These are phyloP conservation scores for Scaptodrosophila lebanonensis DNA, from an alignment of 1,140 invertebrate genomes.

Conservation along the genomic window DNA sequence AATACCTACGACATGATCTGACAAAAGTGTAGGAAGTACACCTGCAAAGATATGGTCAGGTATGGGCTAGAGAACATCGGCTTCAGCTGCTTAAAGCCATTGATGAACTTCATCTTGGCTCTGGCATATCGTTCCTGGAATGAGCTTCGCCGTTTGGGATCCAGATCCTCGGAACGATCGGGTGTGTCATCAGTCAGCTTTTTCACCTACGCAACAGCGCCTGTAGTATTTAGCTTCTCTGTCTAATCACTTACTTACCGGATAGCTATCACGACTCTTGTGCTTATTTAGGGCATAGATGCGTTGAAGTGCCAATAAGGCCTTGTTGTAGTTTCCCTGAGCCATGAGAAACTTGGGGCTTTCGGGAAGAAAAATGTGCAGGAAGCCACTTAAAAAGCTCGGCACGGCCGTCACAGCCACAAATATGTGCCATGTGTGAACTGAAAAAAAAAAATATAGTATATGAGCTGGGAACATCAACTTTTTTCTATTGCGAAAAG, in stretches of 20 bases:
- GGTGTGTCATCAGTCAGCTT: conserved; percentile 31
- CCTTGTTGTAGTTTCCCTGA: conserved; percentile 82
- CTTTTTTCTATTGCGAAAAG: too few relatives aligned
- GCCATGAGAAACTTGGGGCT: conserved; percentile 90
- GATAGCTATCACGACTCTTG: conserved; percentile 80
- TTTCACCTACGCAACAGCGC: too few relatives aligned
- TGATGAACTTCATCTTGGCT: conserved; percentile 18
- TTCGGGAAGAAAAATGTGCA: conserved; percentile 85
- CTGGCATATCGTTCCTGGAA: conserved; percentile 3
- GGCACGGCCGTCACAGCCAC: conserved; percentile 82
- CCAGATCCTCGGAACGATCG: conserved; percentile 6
- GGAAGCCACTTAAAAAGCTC: conserved; percentile 80
- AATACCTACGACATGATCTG: conserved; percentile 51
- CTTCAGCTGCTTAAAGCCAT: conserved; percentile 41
- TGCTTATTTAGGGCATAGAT: conserved; percentile 80
- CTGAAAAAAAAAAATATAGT: conserved; percentile 63
- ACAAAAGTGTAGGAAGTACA: conserved; percentile 59
- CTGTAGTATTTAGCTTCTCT: too few relatives aligned
- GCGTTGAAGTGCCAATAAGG: conserved; percentile 60
- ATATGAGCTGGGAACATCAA: too few relatives aligned
- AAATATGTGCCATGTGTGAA: conserved; percentile 87
- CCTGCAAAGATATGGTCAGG: conserved; percentile 32
- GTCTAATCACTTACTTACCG: conserved; percentile 79
- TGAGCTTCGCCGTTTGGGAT: neutral
- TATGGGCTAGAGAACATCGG: conserved; percentile 55